phyloP scores from a whole-genome alignment of 1,140 invertebrate genomes.

The Sinella curviseta region DNA sequence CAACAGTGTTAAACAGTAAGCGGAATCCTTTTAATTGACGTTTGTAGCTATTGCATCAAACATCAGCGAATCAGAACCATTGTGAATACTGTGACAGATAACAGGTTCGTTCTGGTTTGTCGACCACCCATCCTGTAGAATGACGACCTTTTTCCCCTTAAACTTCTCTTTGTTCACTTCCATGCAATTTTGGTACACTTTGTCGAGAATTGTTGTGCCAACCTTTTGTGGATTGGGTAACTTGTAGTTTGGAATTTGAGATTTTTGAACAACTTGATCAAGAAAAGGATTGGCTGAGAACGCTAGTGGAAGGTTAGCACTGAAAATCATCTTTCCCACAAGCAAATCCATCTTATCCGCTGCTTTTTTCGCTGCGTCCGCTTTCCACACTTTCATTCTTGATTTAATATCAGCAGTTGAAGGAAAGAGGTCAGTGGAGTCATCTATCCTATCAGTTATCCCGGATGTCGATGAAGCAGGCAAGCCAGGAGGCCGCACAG shows the following conservation, averaged over 20 bases:
- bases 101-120: conserved; percentile 27
- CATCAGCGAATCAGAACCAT: not conserved
- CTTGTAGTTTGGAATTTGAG: not conserved
- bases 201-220: not conserved
- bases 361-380: too few relatives aligned
- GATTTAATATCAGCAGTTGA: too few relatives aligned
- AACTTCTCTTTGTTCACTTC: not conserved
- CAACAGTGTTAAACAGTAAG: conserved; percentile 16
- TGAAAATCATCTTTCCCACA: not conserved
- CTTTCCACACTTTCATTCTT: too few relatives aligned
- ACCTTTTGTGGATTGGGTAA: not conserved
- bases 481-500: too few relatives aligned
- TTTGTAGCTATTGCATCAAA: not conserved
- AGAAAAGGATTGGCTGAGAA: not conserved
- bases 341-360: not conserved
- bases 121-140: conserved; percentile 36
- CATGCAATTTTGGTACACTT: not conserved
- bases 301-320: not conserved
- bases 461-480: too few relatives aligned
- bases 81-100: conserved; percentile 18
- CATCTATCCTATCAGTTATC: too few relatives aligned
- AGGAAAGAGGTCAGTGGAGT: too few relatives aligned
- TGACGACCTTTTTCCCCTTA: not conserved
- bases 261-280: not conserved
- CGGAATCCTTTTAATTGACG: not conserved